These are phyloP conservation scores for Numenius phaeopus DNA, from an alignment of 2,797 vertebrate species.

Conservation along the genomic window DNA sequence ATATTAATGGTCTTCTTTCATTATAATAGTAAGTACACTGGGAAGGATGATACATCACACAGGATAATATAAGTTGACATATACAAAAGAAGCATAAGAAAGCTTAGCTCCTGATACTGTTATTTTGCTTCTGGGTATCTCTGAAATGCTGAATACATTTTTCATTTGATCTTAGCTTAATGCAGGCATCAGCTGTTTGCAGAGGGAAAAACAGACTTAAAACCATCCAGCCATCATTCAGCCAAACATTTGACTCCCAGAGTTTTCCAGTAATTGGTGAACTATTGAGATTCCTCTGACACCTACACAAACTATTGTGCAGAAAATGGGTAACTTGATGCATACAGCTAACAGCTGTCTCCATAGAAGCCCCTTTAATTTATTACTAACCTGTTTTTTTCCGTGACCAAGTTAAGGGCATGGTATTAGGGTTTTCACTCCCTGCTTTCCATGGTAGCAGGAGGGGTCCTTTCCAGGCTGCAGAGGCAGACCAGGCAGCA, in stretches of 20 bases:
- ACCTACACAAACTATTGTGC: slow-evolving; percentile 57
- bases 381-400: slow-evolving; percentile 44
- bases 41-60: slow-evolving; percentile 40
- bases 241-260: slow-evolving; percentile 55
- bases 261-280: slow-evolving; percentile 70
- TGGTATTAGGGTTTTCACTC: slow-evolving; percentile 41
- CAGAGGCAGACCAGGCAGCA: slow-evolving; percentile 47
- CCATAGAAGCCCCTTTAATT: slow-evolving; percentile 54
- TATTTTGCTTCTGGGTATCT: slow-evolving; percentile 71
- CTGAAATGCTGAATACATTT: slow-evolving; percentile 79
- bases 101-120: slow-evolving; percentile 58
- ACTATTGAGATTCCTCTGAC: slow-evolving; percentile 70
- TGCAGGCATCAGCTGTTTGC: slow-evolving; percentile 76
- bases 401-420: slow-evolving; percentile 31
- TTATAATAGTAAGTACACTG: slow-evolving; percentile 57
- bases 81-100: slow-evolving; percentile 61
- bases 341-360: slow-evolving; percentile 41
- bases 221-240: slow-evolving; percentile 42
- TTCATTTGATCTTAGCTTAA: slow-evolving; percentile 79
- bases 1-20: slow-evolving; percentile 29
- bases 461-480: slow-evolving; percentile 37
- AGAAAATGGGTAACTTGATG: slow-evolving; percentile 52
- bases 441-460: slow-evolving; percentile 52
- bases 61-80: slow-evolving; percentile 68
- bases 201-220: slow-evolving; percentile 53